These are phyloP conservation scores for Heliconius ethilla DNA, from an alignment of 2,888 invertebrate species.

Conservation along the genomic window DNA sequence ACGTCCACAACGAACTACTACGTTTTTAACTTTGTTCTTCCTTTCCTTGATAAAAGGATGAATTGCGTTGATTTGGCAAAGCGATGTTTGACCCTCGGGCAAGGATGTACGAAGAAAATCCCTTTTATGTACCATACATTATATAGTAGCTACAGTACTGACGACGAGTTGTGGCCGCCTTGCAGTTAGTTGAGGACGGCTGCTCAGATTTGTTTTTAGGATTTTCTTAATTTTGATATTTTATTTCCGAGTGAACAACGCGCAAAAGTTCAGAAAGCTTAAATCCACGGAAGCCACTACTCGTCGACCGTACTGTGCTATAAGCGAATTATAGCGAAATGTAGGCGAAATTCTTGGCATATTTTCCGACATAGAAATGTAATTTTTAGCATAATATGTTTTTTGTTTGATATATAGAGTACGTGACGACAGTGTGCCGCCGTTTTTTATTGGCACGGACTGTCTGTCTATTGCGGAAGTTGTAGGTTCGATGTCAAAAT, in stretches of 20 bases:
- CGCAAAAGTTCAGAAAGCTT: neutral
- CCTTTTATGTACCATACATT: conserved; percentile 22
- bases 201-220: no score
- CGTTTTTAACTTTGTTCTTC: conserved; percentile 7
- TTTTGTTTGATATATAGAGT: conserved; percentile 11
- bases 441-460: conserved; percentile 2
- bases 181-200: neutral
- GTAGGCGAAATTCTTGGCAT: conserved; percentile 22
- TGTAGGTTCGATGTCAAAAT: neutral
- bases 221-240: neutral
- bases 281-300: neutral
- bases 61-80: conserved; percentile 35
- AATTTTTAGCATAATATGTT: conserved; percentile 11
- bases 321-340: conserved; percentile 21
- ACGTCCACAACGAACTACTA: conserved; percentile 1
- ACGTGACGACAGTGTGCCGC: conserved; percentile 12
- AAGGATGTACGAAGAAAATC: conserved; percentile 30
- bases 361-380: conserved; percentile 19
- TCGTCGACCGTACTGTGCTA: neutral
- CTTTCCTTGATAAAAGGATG: conserved; percentile 29
- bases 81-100: conserved; percentile 39
- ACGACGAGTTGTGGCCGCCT: neutral
- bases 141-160: conserved; percentile 3
- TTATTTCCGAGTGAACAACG: neutral
- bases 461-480: neutral